Base-by-base conservation (phyloP, 2,113 vertebrate genomes). In the Toxostoma redivivum region DNA sequence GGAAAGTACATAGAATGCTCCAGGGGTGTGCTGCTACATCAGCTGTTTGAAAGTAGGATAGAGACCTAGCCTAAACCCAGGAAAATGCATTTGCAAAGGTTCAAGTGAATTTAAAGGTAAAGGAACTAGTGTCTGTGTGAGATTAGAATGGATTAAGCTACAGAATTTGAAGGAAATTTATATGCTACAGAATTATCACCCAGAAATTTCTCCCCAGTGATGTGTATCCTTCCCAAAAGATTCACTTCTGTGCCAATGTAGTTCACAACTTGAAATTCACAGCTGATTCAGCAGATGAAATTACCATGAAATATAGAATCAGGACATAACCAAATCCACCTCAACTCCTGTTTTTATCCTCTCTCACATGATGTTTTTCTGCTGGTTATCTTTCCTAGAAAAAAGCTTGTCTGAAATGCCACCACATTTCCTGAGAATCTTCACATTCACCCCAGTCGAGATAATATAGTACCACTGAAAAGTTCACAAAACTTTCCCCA, bases 391-490 rank as follows among this genome's bases (percentile, higher is more conserved):
- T 53, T 69, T 31, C 33, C 28, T 31, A 61, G 40, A 38, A 45
- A 80, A 78, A 90, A 83, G 3, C 3, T 9, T 27, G 31, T 73
- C 54, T 35, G 12, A 69, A 69, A 76, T 23, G 24, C 20, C 40
- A 22, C 22, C 19, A 15, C 12, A 16, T 13, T 8, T 80, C 20
- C 37, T 40, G 10, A 25, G 3, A n/a, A 11, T 47, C 73, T 45
- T 35, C 2, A 62, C 12, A 3, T 19, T 20, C 17, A 21, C 1
- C 6, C 5, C 11, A 40, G 4, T 51, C 24, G 14, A 7, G 15
- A 9, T 12, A 92, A 71, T 50, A 4, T 8, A n/a, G 28, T 12
- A 20, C 11, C 19, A 17, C 31, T 37, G n/a, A 72, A 6, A 83
- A 37, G 6, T 30, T n/a, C 30, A 71, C 71, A 56, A 67, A 74